Evolutionary conservation across 2,113 vertebrate genomes (phyloP).

Genomic region (Girardinichthys multiradiatus): DNA sequence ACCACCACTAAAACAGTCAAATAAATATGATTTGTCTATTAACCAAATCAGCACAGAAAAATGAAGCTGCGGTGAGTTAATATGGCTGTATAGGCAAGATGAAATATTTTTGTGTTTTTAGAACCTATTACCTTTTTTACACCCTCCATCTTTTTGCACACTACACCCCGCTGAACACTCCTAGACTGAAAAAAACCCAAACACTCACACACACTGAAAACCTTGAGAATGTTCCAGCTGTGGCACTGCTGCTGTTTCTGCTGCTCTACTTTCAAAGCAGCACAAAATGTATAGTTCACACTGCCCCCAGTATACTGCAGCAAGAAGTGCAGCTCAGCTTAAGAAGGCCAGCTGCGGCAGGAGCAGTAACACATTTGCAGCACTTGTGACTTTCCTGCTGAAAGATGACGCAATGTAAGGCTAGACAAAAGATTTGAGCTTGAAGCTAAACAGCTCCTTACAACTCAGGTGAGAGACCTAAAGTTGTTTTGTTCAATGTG

Average conservation of each 20-base stretch:
- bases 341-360: constrained; percentile 49
- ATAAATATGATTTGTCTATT: too few species aligned
- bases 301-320: constrained; percentile 60
- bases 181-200: too few species aligned
- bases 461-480: neutral
- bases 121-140: too few species aligned
- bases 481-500: neutral
- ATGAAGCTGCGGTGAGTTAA: too few species aligned
- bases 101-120: too few species aligned
- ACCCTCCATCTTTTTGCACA: too few species aligned
- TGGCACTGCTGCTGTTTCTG: constrained; percentile 38
- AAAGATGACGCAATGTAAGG: constrained; percentile 65
- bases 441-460: constrained; percentile 10
- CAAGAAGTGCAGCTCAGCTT: constrained; percentile 33
- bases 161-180: too few species aligned
- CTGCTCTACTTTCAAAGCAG: constrained; percentile 48
- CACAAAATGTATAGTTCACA: constrained; percentile 40
- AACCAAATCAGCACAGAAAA: too few species aligned
- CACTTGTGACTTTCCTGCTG: constrained; percentile 69
- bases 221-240: constrained; percentile 39
- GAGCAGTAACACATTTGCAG: constrained; percentile 47
- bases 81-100: too few species aligned
- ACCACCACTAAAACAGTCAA: too few species aligned
- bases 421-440: constrained; percentile 40
- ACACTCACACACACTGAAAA: constrained; percentile 8